Conservation (phyloP, 2,888 invertebrate genomes). For the Mythimna lalbum region DNA sequence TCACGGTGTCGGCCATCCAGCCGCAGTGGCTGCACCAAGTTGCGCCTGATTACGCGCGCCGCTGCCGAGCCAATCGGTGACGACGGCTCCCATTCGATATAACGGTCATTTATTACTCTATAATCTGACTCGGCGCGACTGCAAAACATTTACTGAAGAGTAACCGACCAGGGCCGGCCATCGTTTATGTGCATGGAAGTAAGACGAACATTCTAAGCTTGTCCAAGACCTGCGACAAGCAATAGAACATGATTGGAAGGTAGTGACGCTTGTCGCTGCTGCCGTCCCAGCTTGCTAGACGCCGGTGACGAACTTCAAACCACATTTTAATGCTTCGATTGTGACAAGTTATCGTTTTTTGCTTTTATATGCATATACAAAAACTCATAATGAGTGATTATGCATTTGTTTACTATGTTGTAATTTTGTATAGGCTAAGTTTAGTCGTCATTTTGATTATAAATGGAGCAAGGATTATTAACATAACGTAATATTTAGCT, state of each 20-base stretch:
- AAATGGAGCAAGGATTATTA: constrained; percentile 8
- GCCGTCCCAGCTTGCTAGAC: neutral
- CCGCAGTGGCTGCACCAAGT: constrained; percentile 93
- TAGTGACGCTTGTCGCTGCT: neutral
- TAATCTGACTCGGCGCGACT: neutral
- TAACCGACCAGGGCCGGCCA: neutral
- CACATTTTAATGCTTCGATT: neutral
- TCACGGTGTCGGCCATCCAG: constrained; percentile 94
- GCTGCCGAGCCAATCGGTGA: constrained; percentile 82
- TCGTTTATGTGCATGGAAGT: neutral
- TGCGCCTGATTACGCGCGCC: constrained; percentile 82
- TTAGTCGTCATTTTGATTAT: constrained; percentile 12
- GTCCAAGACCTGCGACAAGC: neutral
- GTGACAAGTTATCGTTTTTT: constrained; percentile 22
- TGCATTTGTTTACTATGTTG: constrained; percentile 38
- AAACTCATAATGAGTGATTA: neutral
- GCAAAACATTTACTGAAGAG: too few species aligned
- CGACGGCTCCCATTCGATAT: constrained; percentile 39
- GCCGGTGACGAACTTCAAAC: neutral
- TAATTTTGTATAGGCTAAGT: constrained; percentile 13
- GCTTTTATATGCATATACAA: constrained; percentile 4
- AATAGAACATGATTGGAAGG: neutral
- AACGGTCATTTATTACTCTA: constrained; percentile 20
- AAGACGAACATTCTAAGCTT: neutral
- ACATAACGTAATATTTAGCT: constrained; percentile 14